phyloP scores from a whole-genome alignment of 2,888 invertebrate species.

The Aradus depressus region DNA sequence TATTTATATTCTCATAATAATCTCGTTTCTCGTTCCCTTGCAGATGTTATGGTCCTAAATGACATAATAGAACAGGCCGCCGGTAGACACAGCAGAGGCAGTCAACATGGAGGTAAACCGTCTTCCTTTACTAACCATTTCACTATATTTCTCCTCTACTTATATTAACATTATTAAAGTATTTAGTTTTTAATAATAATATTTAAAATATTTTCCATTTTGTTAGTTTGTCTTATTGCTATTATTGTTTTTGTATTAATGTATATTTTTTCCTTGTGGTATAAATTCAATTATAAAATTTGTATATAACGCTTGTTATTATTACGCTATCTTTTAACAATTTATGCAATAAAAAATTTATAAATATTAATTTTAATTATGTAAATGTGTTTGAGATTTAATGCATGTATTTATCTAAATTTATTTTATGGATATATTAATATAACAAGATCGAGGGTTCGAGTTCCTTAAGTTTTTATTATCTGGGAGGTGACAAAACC shows the following conservation, averaged over 20 bases:
- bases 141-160: constrained; percentile 19
- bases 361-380: no score
- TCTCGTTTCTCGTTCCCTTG: constrained; percentile 33
- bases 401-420: no score
- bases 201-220: not conserved
- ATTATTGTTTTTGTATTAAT: not conserved
- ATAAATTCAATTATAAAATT: no score
- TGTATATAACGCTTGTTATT: no score
- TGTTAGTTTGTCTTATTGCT: not conserved
- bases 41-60: constrained; percentile 95
- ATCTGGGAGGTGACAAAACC: no score
- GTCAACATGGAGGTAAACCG: constrained; percentile 75
- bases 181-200: not conserved
- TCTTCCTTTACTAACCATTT: not conserved
- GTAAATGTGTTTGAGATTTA: no score
- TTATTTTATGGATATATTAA: no score
- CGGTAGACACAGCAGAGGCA: constrained; percentile 71
- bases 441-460: no score
- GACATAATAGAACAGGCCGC: constrained; percentile 95
- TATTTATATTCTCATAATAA: not conserved
- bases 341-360: no score
- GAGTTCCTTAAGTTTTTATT: no score
- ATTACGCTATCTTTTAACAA: no score
- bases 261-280: not conserved
- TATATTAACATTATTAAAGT: not conserved